Conservation (phyloP, 2,888 invertebrate species). For the Euclidia mi region DNA sequence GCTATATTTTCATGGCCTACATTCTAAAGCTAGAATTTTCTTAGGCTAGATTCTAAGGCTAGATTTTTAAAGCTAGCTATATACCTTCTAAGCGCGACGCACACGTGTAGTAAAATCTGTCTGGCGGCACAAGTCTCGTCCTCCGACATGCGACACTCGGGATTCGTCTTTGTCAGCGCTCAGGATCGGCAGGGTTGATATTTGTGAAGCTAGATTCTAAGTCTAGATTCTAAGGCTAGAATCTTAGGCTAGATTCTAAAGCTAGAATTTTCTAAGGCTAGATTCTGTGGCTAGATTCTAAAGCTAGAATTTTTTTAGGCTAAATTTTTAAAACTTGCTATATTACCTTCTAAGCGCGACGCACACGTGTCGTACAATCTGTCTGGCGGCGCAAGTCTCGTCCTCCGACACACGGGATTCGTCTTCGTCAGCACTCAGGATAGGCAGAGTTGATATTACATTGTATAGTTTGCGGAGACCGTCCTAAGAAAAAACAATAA, state of each 20-base stretch:
- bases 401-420: constrained; percentile 92
- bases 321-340: no score
- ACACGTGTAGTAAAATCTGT: constrained; percentile 97
- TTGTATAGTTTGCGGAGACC: constrained; percentile 98
- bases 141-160: constrained; percentile 91
- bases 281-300: no score
- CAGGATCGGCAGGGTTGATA: constrained; percentile 95
- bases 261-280: no score
- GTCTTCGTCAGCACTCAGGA: constrained; percentile 93
- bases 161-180: constrained; percentile 92
- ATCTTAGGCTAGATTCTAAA: no score
- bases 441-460: constrained; percentile 96
- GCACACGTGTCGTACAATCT: constrained; percentile 97
- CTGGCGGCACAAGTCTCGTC: constrained; percentile 97
- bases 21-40: no score
- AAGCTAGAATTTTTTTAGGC: no score
- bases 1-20: no score
- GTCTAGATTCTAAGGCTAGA: no score
- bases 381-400: constrained; percentile 96
- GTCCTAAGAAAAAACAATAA: constrained; percentile 90
- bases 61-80: no score
- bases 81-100: constrained; percentile 94
- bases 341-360: constrained; percentile 93
- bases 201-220: no score
- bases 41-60: no score